A percentile compares a stretch with the other conserved stretches of the same genome.
These are phyloP conservation scores for Acropora tenuis DNA, from an alignment of 64 coral and sea anemone genomes.

Conservation along the genomic window DNA sequence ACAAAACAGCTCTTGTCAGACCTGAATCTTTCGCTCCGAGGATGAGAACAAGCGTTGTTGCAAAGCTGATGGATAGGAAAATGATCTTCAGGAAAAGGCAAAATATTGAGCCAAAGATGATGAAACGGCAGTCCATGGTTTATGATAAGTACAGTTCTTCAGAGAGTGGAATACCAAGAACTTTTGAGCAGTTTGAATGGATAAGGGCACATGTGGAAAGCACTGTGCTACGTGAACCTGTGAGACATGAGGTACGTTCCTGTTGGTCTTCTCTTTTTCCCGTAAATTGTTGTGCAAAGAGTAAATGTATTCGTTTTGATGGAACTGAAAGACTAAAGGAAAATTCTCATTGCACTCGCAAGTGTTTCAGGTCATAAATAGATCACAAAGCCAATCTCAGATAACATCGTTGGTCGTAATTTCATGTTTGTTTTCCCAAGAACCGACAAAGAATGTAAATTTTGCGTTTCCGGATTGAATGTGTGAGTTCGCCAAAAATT, in stretches of 20 bases:
- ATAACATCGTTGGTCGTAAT: too few species aligned
- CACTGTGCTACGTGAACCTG: not conserved
- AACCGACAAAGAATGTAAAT: too few species aligned
- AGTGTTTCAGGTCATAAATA: too few species aligned
- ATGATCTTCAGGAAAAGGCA: slow-evolving; percentile 37
- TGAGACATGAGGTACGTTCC: slow-evolving; percentile 52
- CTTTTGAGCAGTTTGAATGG: slow-evolving; percentile 42
- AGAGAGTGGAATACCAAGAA: slow-evolving; percentile 25
- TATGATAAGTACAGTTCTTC: not conserved
- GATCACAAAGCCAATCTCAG: too few species aligned
- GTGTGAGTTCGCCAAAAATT: too few species aligned
- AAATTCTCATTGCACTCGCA: not conserved
- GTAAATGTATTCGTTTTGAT: not conserved
- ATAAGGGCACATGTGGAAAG: slow-evolving; percentile 30
- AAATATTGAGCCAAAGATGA: slow-evolving; percentile 23
- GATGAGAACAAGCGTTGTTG: slow-evolving; percentile 38
- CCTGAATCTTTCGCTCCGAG: not conserved
- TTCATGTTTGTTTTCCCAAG: too few species aligned
- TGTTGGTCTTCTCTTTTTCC: too few species aligned
- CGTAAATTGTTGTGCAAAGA: not conserved
- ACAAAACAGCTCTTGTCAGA: not conserved
- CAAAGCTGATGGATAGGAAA: slow-evolving; percentile 36
- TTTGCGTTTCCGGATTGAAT: too few species aligned
- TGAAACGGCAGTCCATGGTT: slow-evolving; percentile 22
- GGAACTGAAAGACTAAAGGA: not conserved